Percentiles rank a stretch among this genome's conserved stretches.
Conservation (phyloP, 2,888 invertebrate genomes). For the Leptarthrus brevirostris region DNA sequence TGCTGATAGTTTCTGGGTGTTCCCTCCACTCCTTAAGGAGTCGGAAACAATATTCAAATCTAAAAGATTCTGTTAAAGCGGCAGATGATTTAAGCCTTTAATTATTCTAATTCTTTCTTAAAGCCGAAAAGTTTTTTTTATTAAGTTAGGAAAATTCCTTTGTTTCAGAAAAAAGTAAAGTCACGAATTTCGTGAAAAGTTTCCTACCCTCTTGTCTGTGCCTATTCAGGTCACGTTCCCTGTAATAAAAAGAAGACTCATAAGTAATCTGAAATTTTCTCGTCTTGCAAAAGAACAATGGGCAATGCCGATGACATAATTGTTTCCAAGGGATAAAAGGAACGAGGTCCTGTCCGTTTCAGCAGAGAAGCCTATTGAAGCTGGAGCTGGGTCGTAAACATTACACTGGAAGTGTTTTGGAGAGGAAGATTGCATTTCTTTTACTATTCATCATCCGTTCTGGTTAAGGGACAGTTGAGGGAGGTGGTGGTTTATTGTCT, state of each 20-base stretch:
- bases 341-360: background rate
- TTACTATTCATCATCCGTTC: slow-evolving; percentile 39
- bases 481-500: background rate
- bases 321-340: background rate
- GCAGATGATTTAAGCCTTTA: background rate
- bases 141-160: background rate
- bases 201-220: background rate
- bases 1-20: too few species aligned
- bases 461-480: slow-evolving; percentile 4
- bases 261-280: slow-evolving; percentile 34
- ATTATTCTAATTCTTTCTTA: background rate
- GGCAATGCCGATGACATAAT: slow-evolving; percentile 34
- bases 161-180: background rate
- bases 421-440: background rate
- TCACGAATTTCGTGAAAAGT: background rate
- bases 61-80: too few species aligned
- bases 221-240: slow-evolving; percentile 38
- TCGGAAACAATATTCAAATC: too few species aligned
- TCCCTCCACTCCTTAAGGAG: too few species aligned
- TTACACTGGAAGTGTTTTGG: slow-evolving; percentile 11
- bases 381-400: background rate
- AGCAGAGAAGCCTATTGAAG: background rate
- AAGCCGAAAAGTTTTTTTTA: background rate
- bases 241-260: slow-evolving; percentile 33
- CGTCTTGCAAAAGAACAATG: slow-evolving; percentile 36